Evolutionary conservation across 2,113 vertebrate species (phyloP), one percentile per base, ranked within the genome.

Genomic region (Phocoena phocoena): DNA sequence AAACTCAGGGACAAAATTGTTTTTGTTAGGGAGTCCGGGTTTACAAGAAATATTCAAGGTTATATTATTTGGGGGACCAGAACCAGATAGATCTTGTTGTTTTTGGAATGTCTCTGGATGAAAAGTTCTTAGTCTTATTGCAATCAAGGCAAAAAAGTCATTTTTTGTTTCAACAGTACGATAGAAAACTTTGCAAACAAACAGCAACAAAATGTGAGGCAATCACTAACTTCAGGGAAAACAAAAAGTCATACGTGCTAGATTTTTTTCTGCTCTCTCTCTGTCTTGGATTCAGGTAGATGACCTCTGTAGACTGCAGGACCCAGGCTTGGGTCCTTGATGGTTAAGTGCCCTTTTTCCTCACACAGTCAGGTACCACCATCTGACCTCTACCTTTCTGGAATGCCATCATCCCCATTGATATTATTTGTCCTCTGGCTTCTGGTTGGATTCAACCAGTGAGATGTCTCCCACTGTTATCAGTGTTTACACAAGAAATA

Each of bases 201-300:
- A 85, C 20, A 83, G 12, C 53, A 83, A 31, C 53, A 73, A 93
- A 44, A 85, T 84, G 36, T 26, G 36, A 79, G 44, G 58, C 44
- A 85, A 85, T 93, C 65, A 47, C 67, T 93, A 93, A 77, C 86
- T 93, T 55, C 41, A 86, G 38, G 21, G 58, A 67, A 85, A 85
- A 31, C 38, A 90, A 84, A 93, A 10, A 60, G 13, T 47, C 14
- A 0, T 74, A 31, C 10, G 10, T 84, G 12, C 9, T 65, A 33
- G 31, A 31, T 79, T 85, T 53, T 65, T 26, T 74, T 38, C 53
- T 28, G 20, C 20, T 82, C 62, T 50, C 5, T 84, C 14, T 31
- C 13, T 4, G 3, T 41, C 83, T 88, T 84, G 71, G 41, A 28
- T 70, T 84, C 63, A 70, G 21, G 8, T 20, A 41, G 17, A 12